phyloP scores from a whole-genome alignment of 2,113 vertebrate species.

The Macquaria ambigua region DNA sequence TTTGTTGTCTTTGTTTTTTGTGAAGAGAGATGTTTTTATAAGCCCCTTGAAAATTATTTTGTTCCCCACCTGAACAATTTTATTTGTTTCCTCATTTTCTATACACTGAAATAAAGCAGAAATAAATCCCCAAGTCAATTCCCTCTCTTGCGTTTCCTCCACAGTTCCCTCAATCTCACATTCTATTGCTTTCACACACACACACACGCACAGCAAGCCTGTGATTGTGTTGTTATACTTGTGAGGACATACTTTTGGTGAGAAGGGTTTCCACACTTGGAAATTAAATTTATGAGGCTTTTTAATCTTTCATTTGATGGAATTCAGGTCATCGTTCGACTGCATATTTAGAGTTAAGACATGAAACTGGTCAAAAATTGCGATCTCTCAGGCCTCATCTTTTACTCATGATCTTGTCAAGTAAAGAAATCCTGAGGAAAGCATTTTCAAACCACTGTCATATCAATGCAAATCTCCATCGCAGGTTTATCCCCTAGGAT shows the following conservation, averaged over 20 bases:
- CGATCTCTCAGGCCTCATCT: slow-evolving; percentile 18
- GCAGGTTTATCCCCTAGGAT: slow-evolving; percentile 39
- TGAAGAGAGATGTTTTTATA: slow-evolving; percentile 8
- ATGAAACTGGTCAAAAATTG: slow-evolving; percentile 9
- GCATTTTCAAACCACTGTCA: slow-evolving; percentile 32
- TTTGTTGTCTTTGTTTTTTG: not conserved
- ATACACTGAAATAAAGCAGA: slow-evolving; percentile 34
- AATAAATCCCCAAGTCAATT: slow-evolving; percentile 49
- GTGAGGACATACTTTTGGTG: not conserved
- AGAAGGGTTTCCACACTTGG: not conserved
- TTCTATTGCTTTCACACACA: not conserved
- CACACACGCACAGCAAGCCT: not conserved
- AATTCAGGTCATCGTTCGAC: not conserved
- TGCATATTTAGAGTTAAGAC: slow-evolving; percentile 6
- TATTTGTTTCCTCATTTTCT: slow-evolving; percentile 47
- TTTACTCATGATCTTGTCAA: slow-evolving; percentile 32
- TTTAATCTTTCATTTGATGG: not conserved
- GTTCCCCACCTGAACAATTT: slow-evolving; percentile 5
- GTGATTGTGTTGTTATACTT: not conserved
- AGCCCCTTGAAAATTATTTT: slow-evolving; percentile 1
- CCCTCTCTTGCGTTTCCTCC: slow-evolving; percentile 15
- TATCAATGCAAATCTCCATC: slow-evolving; percentile 47
- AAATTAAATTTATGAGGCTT: slow-evolving; percentile 13
- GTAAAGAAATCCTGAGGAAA: slow-evolving; percentile 44
- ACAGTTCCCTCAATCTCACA: slow-evolving; percentile 28